These are phyloP conservation scores for Astreopora myriophthalma DNA, from an alignment of 64 coral and sea anemone genomes.

Conservation along the genomic window DNA sequence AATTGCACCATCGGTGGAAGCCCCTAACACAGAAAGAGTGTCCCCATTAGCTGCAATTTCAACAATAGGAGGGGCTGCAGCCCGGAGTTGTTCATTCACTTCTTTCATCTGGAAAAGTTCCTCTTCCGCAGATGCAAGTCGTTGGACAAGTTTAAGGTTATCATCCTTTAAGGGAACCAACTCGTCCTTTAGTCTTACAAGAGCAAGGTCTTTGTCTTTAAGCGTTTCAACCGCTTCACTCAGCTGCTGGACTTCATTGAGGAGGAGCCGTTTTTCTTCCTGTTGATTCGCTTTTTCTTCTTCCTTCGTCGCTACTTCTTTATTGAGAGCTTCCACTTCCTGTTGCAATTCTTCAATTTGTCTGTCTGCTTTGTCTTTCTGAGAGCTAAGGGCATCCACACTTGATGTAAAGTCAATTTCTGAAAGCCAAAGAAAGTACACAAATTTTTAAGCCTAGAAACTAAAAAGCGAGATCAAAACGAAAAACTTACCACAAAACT, in stretches of 20 bases:
- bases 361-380: slow-evolving; percentile 19
- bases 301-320: background rate
- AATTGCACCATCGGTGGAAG: background rate
- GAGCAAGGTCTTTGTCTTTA: slow-evolving; percentile 4
- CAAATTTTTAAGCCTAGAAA: no score
- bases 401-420: slow-evolving; percentile 32
- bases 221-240: slow-evolving; percentile 29
- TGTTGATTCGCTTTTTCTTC: background rate
- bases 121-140: background rate
- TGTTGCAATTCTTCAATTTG: background rate
- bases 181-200: background rate
- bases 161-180: background rate
- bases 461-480: background rate
- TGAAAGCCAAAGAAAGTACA: background rate
- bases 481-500: background rate
- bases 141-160: background rate
- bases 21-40: background rate
- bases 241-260: slow-evolving; percentile 27
- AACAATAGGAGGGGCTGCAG: background rate
- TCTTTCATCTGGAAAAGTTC: slow-evolving; percentile 14
- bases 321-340: background rate
- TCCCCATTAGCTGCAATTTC: background rate
- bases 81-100: background rate
- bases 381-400: slow-evolving; percentile 10
- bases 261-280: slow-evolving; percentile 1